phyloP scores from a whole-genome alignment of 2,797 vertebrate species.

The Benthosema pterotum region DNA sequence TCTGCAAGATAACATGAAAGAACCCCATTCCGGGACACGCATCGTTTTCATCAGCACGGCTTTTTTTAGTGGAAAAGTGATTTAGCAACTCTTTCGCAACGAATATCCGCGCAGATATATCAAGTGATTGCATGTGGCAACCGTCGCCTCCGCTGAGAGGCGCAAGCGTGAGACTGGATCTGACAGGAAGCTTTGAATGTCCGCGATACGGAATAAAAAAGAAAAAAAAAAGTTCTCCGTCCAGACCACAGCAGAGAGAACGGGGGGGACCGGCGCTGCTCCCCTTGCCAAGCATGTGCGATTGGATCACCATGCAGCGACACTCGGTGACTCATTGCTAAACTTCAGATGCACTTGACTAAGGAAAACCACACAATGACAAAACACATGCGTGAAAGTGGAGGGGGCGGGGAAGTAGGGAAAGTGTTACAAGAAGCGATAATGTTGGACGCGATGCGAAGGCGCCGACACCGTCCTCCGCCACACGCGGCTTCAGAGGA shows the following conservation, averaged over 20 bases:
- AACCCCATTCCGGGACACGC: slow-evolving; percentile 19
- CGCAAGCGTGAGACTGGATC: slow-evolving; percentile 44
- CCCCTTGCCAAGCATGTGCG: slow-evolving; percentile 62
- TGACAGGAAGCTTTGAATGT: slow-evolving; percentile 58
- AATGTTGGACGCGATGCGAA: slow-evolving; percentile 16
- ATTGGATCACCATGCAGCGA: slow-evolving; percentile 61
- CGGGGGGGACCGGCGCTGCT: no score
- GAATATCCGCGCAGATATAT: slow-evolving; percentile 47
- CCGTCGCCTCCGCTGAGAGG: slow-evolving; percentile 49
- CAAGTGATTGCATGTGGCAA: slow-evolving; percentile 47
- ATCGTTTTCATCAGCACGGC: slow-evolving; percentile 33
- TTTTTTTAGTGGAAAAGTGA: slow-evolving; percentile 24
- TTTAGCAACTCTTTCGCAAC: slow-evolving; percentile 32
- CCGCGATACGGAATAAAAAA: slow-evolving; percentile 40
- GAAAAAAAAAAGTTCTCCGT: slow-evolving; percentile 48
- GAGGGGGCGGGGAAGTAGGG: slow-evolving; percentile 20
- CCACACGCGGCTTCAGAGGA: slow-evolving; percentile 26
- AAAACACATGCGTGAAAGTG: slow-evolving; percentile 45
- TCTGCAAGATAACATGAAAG: slow-evolving; percentile 40
- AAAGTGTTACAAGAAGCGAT: slow-evolving; percentile 18
- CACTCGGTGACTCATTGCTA: slow-evolving; percentile 59
- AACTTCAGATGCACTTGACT: slow-evolving; percentile 66
- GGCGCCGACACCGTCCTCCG: no score
- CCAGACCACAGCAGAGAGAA: slow-evolving; percentile 66
- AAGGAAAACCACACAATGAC: slow-evolving; percentile 41